Conservation (phyloP, 2,113 vertebrate genomes). For the Mungos mungo region DNA sequence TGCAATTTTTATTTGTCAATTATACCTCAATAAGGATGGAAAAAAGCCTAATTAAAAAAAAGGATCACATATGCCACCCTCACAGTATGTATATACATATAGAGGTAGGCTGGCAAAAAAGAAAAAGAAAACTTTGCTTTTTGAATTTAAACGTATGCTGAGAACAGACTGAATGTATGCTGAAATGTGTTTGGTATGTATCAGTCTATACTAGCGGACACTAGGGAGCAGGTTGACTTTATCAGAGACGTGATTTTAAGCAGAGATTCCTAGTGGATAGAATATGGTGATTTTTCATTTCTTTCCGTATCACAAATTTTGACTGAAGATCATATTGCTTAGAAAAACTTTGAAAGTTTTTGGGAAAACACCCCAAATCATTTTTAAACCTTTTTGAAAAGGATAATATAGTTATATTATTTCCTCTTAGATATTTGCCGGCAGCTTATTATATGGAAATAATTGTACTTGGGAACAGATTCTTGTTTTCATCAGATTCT, state of each 20-base stretch:
- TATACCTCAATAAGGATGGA: not conserved
- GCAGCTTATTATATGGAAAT: not conserved
- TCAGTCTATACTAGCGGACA: not conserved
- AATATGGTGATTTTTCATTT: not conserved
- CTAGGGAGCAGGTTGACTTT: not conserved
- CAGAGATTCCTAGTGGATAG: not conserved
- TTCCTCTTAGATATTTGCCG: not conserved
- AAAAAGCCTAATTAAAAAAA: not conserved
- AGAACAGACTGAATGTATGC: not conserved
- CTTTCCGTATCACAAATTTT: not conserved
- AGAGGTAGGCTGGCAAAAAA: not conserved
- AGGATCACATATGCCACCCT: not conserved
- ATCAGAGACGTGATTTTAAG: not conserved
- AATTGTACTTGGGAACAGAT: not conserved
- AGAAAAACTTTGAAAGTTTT: conserved; percentile 14
- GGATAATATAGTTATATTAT: not conserved
- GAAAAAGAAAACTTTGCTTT: not conserved
- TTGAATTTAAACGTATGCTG: not conserved
- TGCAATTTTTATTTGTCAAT: not conserved
- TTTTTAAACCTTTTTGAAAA: not conserved
- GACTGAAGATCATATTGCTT: not conserved
- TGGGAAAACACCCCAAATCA: not conserved
- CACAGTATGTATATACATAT: not conserved
- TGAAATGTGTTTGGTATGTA: not conserved
- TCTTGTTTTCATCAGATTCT: conserved; percentile 11